Conservation (phyloP, 2,797 vertebrate genomes). For the Parambassis ranga region DNA sequence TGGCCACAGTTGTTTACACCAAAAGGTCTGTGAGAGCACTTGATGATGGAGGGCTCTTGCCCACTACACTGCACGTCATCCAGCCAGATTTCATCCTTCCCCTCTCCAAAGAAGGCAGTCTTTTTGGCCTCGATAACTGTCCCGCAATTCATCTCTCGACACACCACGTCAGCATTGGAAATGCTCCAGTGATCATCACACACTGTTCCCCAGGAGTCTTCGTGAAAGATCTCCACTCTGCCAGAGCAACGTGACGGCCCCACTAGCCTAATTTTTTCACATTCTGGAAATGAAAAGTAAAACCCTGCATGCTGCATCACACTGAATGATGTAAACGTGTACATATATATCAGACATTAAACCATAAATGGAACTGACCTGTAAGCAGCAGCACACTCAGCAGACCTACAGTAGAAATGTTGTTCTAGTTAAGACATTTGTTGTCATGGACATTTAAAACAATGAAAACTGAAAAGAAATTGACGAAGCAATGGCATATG, state of each 20-base stretch:
- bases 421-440: not conserved
- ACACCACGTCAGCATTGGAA: constrained; percentile 56
- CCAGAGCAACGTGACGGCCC: constrained; percentile 65
- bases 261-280: constrained; percentile 31
- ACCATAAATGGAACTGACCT: constrained; percentile 47
- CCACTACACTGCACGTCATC: constrained; percentile 69
- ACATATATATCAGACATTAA: too few species aligned
- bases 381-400: constrained; percentile 42
- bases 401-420: constrained; percentile 53
- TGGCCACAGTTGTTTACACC: constrained; percentile 66
- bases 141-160: constrained; percentile 64
- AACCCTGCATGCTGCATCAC: not conserved
- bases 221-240: constrained; percentile 63
- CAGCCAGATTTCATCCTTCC: constrained; percentile 58
- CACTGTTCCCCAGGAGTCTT: constrained; percentile 62
- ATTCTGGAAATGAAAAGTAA: constrained; percentile 43
- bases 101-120: constrained; percentile 56
- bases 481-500: not conserved
- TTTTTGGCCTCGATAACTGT: constrained; percentile 40
- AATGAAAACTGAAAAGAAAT: not conserved
- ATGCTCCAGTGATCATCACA: constrained; percentile 66
- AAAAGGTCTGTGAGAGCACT: constrained; percentile 35
- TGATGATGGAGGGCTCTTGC: constrained; percentile 40
- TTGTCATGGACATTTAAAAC: too few species aligned
- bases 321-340: too few species aligned